Conservation (phyloP, 2,113 vertebrate species). For the Ochotona curzoniae region DNA sequence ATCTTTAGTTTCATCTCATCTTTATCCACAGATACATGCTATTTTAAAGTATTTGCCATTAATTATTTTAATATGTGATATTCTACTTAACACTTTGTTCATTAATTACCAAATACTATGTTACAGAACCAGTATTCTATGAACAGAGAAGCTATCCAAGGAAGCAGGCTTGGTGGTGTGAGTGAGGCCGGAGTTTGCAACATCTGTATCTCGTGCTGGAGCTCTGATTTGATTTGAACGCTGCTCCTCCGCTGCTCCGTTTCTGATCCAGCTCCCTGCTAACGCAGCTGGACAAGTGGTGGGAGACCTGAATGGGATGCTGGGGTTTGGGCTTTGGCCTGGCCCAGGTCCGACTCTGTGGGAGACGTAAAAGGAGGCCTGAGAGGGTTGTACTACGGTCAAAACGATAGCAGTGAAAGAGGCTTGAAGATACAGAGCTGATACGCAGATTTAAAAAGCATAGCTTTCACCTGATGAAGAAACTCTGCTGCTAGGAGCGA, state of each 20-base stretch:
- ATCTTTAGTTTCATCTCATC: not conserved
- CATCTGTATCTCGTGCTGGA: too few species aligned
- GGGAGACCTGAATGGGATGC: too few species aligned
- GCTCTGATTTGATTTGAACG: too few species aligned
- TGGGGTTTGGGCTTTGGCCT: too few species aligned
- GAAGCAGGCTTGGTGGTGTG: too few species aligned
- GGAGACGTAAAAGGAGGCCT: not conserved
- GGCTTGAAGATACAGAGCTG: too few species aligned
- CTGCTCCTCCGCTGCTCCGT: too few species aligned
- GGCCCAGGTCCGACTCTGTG: too few species aligned
- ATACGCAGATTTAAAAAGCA: too few species aligned
- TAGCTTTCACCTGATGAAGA: not conserved
- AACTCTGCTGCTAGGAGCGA: rapidly evolving
- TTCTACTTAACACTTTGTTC: not conserved
- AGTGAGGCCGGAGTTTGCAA: too few species aligned
- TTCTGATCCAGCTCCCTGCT: too few species aligned
- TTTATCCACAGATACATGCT: not conserved
- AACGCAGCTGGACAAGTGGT: too few species aligned
- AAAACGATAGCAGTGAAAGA: not conserved
- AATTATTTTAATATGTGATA: not conserved
- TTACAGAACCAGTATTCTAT: not conserved
- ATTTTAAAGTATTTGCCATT: not conserved
- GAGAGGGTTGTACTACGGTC: not conserved
- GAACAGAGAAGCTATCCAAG: not conserved
- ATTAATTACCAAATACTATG: not conserved